phyloP scores from a whole-genome alignment of 2,113 vertebrate species.

The Hydropotes inermis region DNA sequence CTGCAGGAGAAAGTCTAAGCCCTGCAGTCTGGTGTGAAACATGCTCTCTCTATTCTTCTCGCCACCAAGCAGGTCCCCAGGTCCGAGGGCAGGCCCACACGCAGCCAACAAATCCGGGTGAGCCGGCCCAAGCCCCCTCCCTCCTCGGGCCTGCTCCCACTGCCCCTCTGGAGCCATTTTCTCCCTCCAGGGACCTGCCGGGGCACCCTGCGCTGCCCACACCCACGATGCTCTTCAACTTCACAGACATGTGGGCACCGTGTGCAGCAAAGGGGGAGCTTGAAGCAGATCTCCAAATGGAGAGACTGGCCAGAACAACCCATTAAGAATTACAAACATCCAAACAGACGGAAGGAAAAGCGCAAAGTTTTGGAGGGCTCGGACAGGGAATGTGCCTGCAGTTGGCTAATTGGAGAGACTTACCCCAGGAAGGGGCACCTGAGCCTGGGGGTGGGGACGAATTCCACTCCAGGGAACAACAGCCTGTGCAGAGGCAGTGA shows the following conservation, averaged over 20 bases:
- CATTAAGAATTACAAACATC: neutral
- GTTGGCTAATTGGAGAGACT: rapidly evolving
- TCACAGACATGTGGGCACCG: neutral
- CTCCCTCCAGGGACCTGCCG: neutral
- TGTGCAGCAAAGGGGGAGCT: rapidly evolving
- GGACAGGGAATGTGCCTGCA: neutral
- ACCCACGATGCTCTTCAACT: rapidly evolving
- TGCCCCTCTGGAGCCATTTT: rapidly evolving
- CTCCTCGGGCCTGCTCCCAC: neutral
- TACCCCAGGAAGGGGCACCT: neutral
- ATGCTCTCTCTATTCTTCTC: neutral
- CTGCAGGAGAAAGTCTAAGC: neutral
- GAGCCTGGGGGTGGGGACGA: neutral
- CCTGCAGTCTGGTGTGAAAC: neutral
- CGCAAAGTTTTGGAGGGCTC: neutral
- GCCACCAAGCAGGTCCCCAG: rapidly evolving
- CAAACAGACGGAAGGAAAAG: neutral
- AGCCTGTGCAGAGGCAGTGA: neutral
- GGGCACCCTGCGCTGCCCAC: neutral
- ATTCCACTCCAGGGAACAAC: neutral
- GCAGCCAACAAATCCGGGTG: rapidly evolving
- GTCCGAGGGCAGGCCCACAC: rapidly evolving
- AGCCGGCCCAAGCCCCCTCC: neutral
- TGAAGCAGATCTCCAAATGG: too few relatives aligned
- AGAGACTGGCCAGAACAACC: neutral